Evolutionary conservation across 2,113 vertebrate genomes (phyloP), one percentile per base, ranked within the genome.

Genomic region (Corvus hawaiiensis): DNA sequence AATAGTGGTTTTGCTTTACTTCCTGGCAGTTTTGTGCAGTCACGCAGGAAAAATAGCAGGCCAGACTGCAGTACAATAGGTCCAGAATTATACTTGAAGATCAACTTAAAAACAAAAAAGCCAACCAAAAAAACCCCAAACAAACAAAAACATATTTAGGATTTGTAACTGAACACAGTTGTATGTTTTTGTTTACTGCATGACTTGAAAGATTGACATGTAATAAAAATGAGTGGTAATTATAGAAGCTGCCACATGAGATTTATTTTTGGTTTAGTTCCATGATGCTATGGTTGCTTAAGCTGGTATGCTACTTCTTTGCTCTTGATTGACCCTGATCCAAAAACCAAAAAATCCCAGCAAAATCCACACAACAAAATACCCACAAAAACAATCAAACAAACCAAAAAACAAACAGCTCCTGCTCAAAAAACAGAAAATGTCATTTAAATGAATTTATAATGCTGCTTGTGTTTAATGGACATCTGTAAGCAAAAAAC

Each of bases 231-330:
- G 89, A 75, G 62, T 66, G 79, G n/a, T 95, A 93, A 87, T 95
- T 96, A 85, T 94, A 94, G 95, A 90, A 95, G 83, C 93, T 91
- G 72, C 84, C 84, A 67, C 90, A 94, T 96, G 88, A 91, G 87
- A 87, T 96, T 96, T 96, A 90, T 95, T 94, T 97, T 95, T 94
- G 93, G 87, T 94, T 96, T 95, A 58, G 82, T 95, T 97, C 91
- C 94, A 69, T 95, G 94, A 93, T 96, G 90, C 91, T 84, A 8
- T 26, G 52, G 75, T 81, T 93, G 69, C 73, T 84, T 91, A 66
- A 78, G 72, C 58, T 91, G 74, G 59, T 59, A 55, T 86, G 88
- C 56, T 69, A 4, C 86, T 86, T 51, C 87, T 93, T 95, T 76
- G 39, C 74, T 90, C 90, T 91, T 92, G 33, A 21, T 85, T 93